Base-by-base conservation (phyloP, 2,113 vertebrate genomes). In the Aplodontia rufa region DNA sequence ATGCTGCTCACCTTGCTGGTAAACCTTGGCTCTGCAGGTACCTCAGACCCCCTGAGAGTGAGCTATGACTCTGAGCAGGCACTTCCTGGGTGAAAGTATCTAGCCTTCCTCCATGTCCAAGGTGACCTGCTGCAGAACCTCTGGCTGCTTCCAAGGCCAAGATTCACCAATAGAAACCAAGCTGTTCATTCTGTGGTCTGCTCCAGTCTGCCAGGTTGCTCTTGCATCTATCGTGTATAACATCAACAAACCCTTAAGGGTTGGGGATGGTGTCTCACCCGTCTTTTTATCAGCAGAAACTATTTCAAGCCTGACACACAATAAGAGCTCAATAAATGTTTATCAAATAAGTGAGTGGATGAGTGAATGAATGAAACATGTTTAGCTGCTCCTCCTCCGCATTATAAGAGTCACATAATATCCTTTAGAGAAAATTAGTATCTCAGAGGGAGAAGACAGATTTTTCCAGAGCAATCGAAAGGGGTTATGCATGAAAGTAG, bases 401-500 rank as follows among this genome's bases (percentile, higher is more conserved):
- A 49, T 72, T 40, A 37, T 35, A 42, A 55, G 20, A 13, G 9
- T 49, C 40, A 93, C 13, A 58, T 10, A 87, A 40, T 8, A 68
- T 90, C 75, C 35, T 93, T 91, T 83, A 45, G 69, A 95, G 71
- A 69, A 74, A 90, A 89, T 75, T 16, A 66, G 32, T 37, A 32
- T 92, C 82, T 94, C 55, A 14, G 79, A 93, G n/a, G 55, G 37
- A 87, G 32, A 91, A 10, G 5, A 40, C 47, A 55, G 76, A 49
- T 64, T 8, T 79, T 93, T 60, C 55, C 62, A 94, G 72, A 88
- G 69, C 14, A 90, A 55, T 4, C 40, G 32, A 74, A 95, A 74
- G 86, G 5, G 22, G 58, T n/a, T 53, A 40, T 49, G 58, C 66
- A 17, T 60, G 40, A 91, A 71, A 79, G 79, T 68, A 92, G 58